Evolutionary conservation across 2,888 invertebrate genomes (phyloP), one percentile per base, ranked within the genome.

Genomic region (Mongoloraphidia duomilia): DNA sequence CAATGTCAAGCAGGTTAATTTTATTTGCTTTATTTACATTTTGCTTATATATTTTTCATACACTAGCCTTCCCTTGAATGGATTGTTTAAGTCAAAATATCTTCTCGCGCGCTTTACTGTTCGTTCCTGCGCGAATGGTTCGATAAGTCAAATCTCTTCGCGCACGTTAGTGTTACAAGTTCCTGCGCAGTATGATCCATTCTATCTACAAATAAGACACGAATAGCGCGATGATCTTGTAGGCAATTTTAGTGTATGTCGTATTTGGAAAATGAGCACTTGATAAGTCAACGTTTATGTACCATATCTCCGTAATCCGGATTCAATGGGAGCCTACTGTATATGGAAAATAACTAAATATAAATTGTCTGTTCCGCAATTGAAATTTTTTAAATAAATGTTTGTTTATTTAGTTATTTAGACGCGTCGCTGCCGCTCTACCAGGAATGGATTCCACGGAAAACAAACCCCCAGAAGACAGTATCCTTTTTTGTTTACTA

Each of bases 401-500:
- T 53, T 51, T 45, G 50, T 49, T 52, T 54, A 74, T 77, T 44
- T 74, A 94, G 93, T 76, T 97, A 62, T 97, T 97, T 78, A 81
- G 96, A 70, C 83, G 96, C 67, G 96, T 97, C 50, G 97, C 97
- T 46, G 96, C 96, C 55, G 96, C 97, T 61, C 75, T 97, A 64
- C 97, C 97, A 49, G 97, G 97, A 58, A 97, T 97, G 96, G 96
- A 97, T 69, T 91, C 92, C 36, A 89, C 91, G 56, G 92, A 93
- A 66, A 91, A 89, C 72, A 90, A 89, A 73, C 90, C 91, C 53
- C 89, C 90, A 61, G 92, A 93, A 83, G 92, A 93, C 80, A 93
- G 88, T 89, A 88, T 87, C 86, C 85, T 85, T 84, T 83, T 71
- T 58, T 57, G 34, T 14, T 8, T 14, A 36, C 26, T n/a, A 44